phyloP scores from a whole-genome alignment of 2,888 invertebrate genomes.

The Chaitophorus viminalis region DNA sequence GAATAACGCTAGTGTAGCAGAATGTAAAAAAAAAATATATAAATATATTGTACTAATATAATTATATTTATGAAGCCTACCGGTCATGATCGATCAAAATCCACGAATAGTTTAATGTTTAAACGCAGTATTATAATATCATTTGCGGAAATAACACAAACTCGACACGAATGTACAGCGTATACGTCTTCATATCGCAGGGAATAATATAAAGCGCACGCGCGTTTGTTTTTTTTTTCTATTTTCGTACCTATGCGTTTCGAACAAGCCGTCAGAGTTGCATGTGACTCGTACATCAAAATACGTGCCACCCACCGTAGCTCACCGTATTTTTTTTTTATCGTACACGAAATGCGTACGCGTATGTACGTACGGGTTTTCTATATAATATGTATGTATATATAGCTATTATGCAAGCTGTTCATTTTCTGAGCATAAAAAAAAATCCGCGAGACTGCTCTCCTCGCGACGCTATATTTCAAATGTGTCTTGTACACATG shows the following conservation, averaged over 20 bases:
- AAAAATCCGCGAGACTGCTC: conserved; percentile 33
- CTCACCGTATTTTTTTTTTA: not conserved
- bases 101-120: no score
- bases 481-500: conserved; percentile 30
- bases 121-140: not conserved
- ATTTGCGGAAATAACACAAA: not conserved
- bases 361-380: not conserved
- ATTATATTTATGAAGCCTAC: no score
- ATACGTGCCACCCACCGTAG: not conserved
- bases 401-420: conserved; percentile 8
- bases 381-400: no score
- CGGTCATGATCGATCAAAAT: no score
- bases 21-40: no score
- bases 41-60: no score
- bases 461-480: conserved; percentile 30
- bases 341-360: not conserved
- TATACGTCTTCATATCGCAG: not conserved
- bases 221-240: not conserved
- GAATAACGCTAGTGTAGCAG: no score
- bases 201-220: not conserved
- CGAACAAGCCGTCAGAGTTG: conserved; percentile 30
- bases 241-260: not conserved
- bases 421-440: conserved; percentile 31
- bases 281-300: conserved; percentile 14
- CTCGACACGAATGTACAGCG: not conserved